Conservation (phyloP, 1,140 invertebrate species). For the Bathynomus jamesi region DNA sequence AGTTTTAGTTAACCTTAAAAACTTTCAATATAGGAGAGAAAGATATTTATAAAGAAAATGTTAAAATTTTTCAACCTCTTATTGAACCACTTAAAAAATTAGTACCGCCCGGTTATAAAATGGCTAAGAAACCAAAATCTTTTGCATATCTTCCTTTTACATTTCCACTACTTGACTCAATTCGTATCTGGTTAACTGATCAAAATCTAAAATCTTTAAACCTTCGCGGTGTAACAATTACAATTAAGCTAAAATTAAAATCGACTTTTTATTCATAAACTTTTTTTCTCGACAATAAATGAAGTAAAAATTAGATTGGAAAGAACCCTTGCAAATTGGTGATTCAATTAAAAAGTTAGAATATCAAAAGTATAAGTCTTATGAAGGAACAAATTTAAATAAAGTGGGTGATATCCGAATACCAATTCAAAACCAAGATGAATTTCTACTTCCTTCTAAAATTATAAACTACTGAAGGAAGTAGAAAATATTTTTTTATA, state of each 20-base stretch:
- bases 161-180: not conserved
- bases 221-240: not conserved
- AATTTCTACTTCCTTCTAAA: not conserved
- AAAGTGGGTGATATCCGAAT: not conserved
- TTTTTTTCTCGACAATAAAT: not conserved
- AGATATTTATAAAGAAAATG: too few relatives aligned
- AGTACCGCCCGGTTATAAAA: not conserved
- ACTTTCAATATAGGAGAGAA: too few relatives aligned
- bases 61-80: too few relatives aligned
- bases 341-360: not conserved
- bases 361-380: not conserved
- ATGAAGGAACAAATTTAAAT: not conserved
- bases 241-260: not conserved
- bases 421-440: not conserved
- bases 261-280: not conserved
- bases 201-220: not conserved
- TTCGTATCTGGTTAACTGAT: not conserved
- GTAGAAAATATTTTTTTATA: too few relatives aligned
- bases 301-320: not conserved
- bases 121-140: not conserved
- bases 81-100: too few relatives aligned
- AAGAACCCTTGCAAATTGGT: not conserved
- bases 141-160: not conserved
- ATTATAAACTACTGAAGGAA: too few relatives aligned
- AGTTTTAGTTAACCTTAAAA: too few relatives aligned